These are phyloP conservation scores for Standfussiana lucernea DNA, from an alignment of 2,888 invertebrate species.

Conservation along the genomic window DNA sequence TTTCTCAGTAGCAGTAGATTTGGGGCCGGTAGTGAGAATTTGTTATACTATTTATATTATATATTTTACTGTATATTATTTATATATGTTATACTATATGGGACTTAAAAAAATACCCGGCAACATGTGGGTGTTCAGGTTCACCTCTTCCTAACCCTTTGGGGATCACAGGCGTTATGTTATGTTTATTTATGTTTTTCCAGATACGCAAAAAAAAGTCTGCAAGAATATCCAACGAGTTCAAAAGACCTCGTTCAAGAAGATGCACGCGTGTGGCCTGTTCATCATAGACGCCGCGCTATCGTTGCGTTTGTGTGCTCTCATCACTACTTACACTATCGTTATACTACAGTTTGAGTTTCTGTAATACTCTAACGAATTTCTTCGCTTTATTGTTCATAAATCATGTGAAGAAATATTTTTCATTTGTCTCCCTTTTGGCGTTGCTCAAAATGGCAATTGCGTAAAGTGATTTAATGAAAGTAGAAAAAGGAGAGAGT, in stretches of 20 bases:
- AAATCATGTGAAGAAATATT: neutral
- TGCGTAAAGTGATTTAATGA: no score
- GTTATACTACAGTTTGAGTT: conserved; percentile 23
- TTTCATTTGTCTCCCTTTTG: neutral
- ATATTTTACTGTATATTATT: no score
- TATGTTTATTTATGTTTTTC: neutral
- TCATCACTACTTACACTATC: conserved; percentile 9
- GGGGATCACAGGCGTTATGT: neutral
- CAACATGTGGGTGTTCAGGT: neutral
- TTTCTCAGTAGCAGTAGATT: no score
- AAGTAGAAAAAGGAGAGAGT: no score
- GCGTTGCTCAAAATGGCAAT: neutral
- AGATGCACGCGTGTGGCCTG: neutral
- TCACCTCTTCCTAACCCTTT: neutral
- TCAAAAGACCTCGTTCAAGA: neutral
- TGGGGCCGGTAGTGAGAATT: no score
- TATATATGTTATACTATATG: no score
- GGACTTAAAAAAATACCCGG: no score
- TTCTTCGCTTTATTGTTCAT: neutral
- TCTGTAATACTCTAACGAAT: neutral
- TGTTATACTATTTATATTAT: no score
- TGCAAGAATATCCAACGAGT: conserved; percentile 5
- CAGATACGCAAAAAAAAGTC: neutral
- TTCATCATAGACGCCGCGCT: conserved; percentile 5
- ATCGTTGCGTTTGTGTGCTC: neutral